Evolutionary conservation across 2,888 invertebrate species (phyloP).

Genomic region (Volucella zonaria): DNA sequence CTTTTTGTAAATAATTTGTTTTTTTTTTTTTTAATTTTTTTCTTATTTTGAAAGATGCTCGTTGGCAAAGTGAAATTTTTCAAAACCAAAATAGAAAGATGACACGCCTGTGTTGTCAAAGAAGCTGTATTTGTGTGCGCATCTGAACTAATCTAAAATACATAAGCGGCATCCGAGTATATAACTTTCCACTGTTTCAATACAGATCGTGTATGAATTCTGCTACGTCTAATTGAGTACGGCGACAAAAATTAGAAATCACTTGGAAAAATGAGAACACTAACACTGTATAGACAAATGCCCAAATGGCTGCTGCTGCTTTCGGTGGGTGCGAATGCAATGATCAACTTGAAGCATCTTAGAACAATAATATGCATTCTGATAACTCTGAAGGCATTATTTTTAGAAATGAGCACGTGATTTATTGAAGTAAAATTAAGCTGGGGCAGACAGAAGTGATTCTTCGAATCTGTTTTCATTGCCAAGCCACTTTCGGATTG

Average conservation of each 20-base stretch:
- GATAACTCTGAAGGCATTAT: slow-evolving; percentile 33
- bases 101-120: slow-evolving; percentile 27
- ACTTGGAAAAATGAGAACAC: slow-evolving; percentile 12
- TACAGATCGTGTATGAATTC: slow-evolving; percentile 13
- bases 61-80: slow-evolving; percentile 12
- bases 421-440: slow-evolving; percentile 4
- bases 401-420: slow-evolving; percentile 57
- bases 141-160: slow-evolving; percentile 6
- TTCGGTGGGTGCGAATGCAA: slow-evolving; percentile 1
- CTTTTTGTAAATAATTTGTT: neutral
- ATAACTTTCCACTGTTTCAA: neutral
- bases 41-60: slow-evolving; percentile 31
- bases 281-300: neutral
- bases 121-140: slow-evolving; percentile 7
- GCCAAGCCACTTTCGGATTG: slow-evolving; percentile 52
- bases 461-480: slow-evolving; percentile 38
- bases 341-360: neutral
- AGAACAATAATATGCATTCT: slow-evolving; percentile 7
- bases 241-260: slow-evolving; percentile 39
- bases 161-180: neutral
- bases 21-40: neutral
- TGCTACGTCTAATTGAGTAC: slow-evolving; percentile 31
- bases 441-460: slow-evolving; percentile 2
- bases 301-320: neutral
- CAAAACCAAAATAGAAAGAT: slow-evolving; percentile 53